Percentiles rank a stretch among this genome's conserved stretches.
Conservation (phyloP, 2,888 invertebrate genomes). For the Orthonychiurus folsomi region DNA sequence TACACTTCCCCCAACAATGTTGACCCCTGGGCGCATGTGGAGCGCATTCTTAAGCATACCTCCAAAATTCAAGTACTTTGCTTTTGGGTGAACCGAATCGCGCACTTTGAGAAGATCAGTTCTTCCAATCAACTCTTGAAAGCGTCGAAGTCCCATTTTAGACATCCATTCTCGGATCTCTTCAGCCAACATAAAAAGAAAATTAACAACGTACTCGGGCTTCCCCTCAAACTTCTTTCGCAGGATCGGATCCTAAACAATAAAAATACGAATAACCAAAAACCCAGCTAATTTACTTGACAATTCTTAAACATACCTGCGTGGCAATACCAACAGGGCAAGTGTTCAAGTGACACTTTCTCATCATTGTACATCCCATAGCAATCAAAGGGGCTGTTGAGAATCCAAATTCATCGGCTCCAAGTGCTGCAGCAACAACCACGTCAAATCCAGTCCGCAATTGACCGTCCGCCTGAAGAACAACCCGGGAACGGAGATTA, state of each 20-base stretch:
- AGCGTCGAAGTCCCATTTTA: conserved; percentile 71
- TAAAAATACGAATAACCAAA: too few relatives aligned
- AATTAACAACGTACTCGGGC: conserved; percentile 96
- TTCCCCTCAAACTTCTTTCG: conserved; percentile 94
- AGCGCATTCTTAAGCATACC: conserved; percentile 80
- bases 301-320: conserved; percentile 48
- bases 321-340: conserved; percentile 99
- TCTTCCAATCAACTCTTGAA: conserved; percentile 85
- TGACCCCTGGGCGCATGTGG: conserved; percentile 78
- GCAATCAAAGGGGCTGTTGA: conserved; percentile 96
- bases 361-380: conserved; percentile 99
- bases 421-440: conserved; percentile 85
- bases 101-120: conserved; percentile 76
- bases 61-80: conserved; percentile 72
- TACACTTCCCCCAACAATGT: conserved; percentile 80
- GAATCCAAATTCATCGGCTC: conserved; percentile 98
- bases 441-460: conserved; percentile 93
- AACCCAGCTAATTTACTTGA: neutral
- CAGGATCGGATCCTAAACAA: conserved; percentile 81
- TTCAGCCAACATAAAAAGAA: conserved; percentile 93
- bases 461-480: conserved; percentile 94
- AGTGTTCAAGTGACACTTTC: conserved; percentile 97
- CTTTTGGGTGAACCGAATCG: conserved; percentile 67
- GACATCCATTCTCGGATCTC: conserved; percentile 92
- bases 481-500: conserved; percentile 81